A percentile compares a stretch with the other conserved stretches of the same genome.
These are phyloP conservation scores for Drosophila insularis DNA, from an alignment of 1,140 invertebrate species.

Conservation along the genomic window DNA sequence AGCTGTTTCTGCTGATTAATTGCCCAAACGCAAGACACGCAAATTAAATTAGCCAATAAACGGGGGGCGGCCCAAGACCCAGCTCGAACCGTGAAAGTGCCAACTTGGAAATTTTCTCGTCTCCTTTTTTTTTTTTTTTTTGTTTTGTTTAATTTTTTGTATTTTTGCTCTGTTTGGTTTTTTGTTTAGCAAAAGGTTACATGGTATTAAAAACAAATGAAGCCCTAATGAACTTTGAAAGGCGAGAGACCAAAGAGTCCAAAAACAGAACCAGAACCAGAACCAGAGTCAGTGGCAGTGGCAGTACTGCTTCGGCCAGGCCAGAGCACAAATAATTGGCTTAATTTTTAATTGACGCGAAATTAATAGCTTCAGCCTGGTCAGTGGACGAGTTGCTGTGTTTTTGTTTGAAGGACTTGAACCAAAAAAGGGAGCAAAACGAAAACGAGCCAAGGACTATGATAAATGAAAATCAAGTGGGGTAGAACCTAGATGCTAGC, in stretches of 20 bases:
- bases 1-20: constrained; percentile 78
- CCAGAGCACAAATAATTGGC: constrained; percentile 74
- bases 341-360: constrained; percentile 81
- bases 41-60: constrained; percentile 81
- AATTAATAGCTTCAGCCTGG: constrained; percentile 73
- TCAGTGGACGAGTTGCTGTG: constrained; percentile 26
- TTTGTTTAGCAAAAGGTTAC: constrained; percentile 66
- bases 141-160: constrained; percentile 46
- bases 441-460: constrained; percentile 16
- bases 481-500: background rate
- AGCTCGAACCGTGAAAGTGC: constrained; percentile 67
- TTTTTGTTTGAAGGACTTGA: constrained; percentile 6
- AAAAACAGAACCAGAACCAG: background rate
- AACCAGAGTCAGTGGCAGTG: constrained; percentile 36
- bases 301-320: constrained; percentile 24
- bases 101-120: constrained; percentile 68
- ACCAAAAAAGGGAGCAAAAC: background rate
- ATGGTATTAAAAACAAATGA: constrained; percentile 80
- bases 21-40: constrained; percentile 79
- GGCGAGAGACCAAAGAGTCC: constrained; percentile 21
- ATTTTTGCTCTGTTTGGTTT: constrained; percentile 54
- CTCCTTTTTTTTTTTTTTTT: constrained; percentile 32
- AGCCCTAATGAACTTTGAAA: constrained; percentile 78
- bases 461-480: constrained; percentile 36
- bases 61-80: constrained; percentile 55